Percentiles rank a stretch among this genome's conserved stretches.
These are phyloP conservation scores for Arion vulgaris DNA, from an alignment of 1,140 invertebrate genomes.

Conservation along the genomic window DNA sequence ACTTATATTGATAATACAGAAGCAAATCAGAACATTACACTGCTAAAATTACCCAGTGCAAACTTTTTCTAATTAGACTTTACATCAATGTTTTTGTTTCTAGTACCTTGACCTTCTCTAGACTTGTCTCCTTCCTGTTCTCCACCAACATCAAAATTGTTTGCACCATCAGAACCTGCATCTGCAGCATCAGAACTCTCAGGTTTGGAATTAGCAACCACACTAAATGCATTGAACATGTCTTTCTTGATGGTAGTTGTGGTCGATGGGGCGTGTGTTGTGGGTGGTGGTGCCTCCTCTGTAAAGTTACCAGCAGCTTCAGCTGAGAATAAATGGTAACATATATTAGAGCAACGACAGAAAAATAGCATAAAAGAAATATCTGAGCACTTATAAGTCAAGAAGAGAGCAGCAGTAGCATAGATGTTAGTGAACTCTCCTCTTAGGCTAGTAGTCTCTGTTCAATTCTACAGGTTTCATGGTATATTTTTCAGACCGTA, in stretches of 20 bases:
- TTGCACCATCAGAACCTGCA: background rate
- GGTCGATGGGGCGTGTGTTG: constrained; percentile 49
- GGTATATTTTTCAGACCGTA: no score
- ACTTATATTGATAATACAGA: no score
- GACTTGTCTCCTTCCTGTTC: constrained; percentile 30
- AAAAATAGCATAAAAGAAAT: no score
- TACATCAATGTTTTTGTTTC: background rate
- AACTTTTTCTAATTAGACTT: background rate
- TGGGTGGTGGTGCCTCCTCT: constrained; percentile 75
- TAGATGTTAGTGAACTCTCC: no score
- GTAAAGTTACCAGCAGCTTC: constrained; percentile 79
- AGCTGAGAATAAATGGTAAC: constrained; percentile 6
- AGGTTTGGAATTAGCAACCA: background rate
- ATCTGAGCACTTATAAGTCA: no score
- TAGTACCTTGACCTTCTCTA: background rate
- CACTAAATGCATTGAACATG: constrained; percentile 25
- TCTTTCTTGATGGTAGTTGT: constrained; percentile 39
- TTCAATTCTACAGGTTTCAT: no score
- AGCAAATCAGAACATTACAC: no score
- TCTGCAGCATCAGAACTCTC: constrained; percentile 6
- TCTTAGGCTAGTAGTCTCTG: no score
- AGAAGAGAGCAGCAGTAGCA: no score
- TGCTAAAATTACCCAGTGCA: no score
- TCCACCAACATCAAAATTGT: constrained; percentile 21
- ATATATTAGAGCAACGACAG: background rate